A percentile compares a stretch with the other conserved stretches of the same genome.
Evolutionary conservation across 2,113 vertebrate genomes (phyloP).

Genomic region (Holacanthus passer): DNA sequence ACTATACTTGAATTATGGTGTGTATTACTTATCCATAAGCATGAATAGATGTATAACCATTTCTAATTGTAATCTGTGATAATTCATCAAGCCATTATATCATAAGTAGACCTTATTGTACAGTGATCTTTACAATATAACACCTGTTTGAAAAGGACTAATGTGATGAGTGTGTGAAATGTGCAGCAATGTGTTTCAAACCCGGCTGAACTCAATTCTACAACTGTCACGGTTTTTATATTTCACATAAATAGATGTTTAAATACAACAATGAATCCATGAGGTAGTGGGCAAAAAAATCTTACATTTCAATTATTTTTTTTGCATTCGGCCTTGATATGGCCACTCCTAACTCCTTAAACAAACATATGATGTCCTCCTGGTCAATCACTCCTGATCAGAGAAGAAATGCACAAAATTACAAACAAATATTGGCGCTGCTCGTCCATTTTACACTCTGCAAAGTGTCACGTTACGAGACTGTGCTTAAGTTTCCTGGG

Average conservation of each 20-base stretch:
- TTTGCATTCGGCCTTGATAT: conserved; percentile 83
- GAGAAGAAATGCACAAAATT: conserved; percentile 77
- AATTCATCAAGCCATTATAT: neutral
- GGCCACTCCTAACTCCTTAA: conserved; percentile 84
- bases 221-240: neutral
- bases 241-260: neutral
- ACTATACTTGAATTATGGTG: too few relatives aligned
- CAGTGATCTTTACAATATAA: neutral
- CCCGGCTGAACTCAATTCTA: neutral
- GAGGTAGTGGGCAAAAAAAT: conserved; percentile 59
- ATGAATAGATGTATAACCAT: neutral
- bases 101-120: neutral
- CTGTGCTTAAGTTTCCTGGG: neutral
- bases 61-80: neutral
- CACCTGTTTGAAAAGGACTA: neutral
- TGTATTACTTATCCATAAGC: neutral
- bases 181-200: neutral
- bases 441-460: neutral
- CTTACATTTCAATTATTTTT: conserved; percentile 87
- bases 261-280: conserved; percentile 26
- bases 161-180: neutral
- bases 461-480: neutral
- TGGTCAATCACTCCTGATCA: conserved; percentile 83
- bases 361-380: conserved; percentile 84
- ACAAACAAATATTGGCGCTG: conserved; percentile 51